Percentiles rank a stretch among this genome's conserved stretches.
phyloP scores from a whole-genome alignment of 2,888 invertebrate species.

The Volucella zonaria region DNA sequence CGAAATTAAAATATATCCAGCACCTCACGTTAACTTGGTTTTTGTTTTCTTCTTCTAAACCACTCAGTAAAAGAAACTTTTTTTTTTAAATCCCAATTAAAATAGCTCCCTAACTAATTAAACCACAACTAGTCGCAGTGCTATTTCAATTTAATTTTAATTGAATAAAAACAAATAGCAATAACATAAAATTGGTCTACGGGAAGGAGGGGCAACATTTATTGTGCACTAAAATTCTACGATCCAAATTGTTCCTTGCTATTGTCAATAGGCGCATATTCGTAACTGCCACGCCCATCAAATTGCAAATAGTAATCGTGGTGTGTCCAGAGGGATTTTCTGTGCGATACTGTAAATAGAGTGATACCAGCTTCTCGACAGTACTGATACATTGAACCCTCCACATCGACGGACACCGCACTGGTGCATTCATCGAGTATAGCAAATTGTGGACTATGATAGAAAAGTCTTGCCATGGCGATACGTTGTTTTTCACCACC shows the following conservation, averaged over 20 bases:
- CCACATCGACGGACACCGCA: slow-evolving; percentile 99
- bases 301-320: slow-evolving; percentile 98
- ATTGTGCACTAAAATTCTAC: slow-evolving; percentile 82
- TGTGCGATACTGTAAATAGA: slow-evolving; percentile 97
- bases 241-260: slow-evolving; percentile 97
- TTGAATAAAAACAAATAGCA: slow-evolving; percentile 17
- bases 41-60: background rate
- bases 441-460: slow-evolving; percentile 98
- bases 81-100: slow-evolving; percentile 37
- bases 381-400: slow-evolving; percentile 98
- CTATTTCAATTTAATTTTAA: slow-evolving; percentile 15
- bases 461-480: slow-evolving; percentile 98
- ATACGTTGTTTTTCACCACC: slow-evolving; percentile 99
- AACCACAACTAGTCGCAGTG: background rate
- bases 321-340: slow-evolving; percentile 98
- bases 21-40: slow-evolving; percentile 46
- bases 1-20: slow-evolving; percentile 60
- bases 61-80: slow-evolving; percentile 7
- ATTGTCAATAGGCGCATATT: slow-evolving; percentile 92
- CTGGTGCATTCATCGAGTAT: slow-evolving; percentile 99
- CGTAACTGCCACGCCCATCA: slow-evolving; percentile 96
- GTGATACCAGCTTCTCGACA: slow-evolving; percentile 94
- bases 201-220: slow-evolving; percentile 21
- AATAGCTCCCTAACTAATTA: background rate
- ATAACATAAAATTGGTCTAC: slow-evolving; percentile 63